Conservation (phyloP, 1,140 invertebrate genomes). For the Microplitis mediator region DNA sequence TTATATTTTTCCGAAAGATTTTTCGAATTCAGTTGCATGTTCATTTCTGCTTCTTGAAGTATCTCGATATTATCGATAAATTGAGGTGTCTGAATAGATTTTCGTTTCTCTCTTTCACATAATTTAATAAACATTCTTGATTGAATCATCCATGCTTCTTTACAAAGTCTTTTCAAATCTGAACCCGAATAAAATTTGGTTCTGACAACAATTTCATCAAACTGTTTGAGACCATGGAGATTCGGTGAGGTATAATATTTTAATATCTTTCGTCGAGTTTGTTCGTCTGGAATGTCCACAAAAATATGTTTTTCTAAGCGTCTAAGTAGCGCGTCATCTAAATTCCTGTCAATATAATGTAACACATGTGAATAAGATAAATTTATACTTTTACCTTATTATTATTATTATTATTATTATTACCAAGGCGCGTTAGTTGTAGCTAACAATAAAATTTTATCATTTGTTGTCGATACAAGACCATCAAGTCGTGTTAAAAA, state of each 20-base stretch:
- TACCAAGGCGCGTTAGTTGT: slow-evolving; percentile 92
- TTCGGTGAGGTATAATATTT: slow-evolving; percentile 58
- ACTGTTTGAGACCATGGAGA: slow-evolving; percentile 53
- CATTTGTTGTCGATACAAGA: slow-evolving; percentile 61
- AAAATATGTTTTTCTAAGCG: slow-evolving; percentile 88
- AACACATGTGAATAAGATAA: too few species aligned
- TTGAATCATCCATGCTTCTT: slow-evolving; percentile 79
- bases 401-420: slow-evolving; percentile 10
- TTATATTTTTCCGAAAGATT: slow-evolving; percentile 43
- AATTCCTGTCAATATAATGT: slow-evolving; percentile 68
- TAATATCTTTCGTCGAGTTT: slow-evolving; percentile 73
- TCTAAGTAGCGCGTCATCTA: slow-evolving; percentile 86
- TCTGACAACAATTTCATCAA: slow-evolving; percentile 65
- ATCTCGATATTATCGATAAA: not conserved
- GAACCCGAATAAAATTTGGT: slow-evolving; percentile 85
- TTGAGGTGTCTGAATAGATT: slow-evolving; percentile 26
- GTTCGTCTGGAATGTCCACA: slow-evolving; percentile 74
- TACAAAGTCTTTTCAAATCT: slow-evolving; percentile 87
- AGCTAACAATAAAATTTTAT: slow-evolving; percentile 79
- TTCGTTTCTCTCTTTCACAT: slow-evolving; percentile 27
- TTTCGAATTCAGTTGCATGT: slow-evolving; percentile 42
- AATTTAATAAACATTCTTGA: slow-evolving; percentile 50
- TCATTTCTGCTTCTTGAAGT: slow-evolving; percentile 39
- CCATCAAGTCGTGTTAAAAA: slow-evolving; percentile 93
- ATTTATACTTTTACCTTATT: too few species aligned